A percentile compares a stretch with the other conserved stretches of the same genome.
phyloP scores from a whole-genome alignment of 2,113 vertebrate genomes.

The Urocynchramus pylzowi region DNA sequence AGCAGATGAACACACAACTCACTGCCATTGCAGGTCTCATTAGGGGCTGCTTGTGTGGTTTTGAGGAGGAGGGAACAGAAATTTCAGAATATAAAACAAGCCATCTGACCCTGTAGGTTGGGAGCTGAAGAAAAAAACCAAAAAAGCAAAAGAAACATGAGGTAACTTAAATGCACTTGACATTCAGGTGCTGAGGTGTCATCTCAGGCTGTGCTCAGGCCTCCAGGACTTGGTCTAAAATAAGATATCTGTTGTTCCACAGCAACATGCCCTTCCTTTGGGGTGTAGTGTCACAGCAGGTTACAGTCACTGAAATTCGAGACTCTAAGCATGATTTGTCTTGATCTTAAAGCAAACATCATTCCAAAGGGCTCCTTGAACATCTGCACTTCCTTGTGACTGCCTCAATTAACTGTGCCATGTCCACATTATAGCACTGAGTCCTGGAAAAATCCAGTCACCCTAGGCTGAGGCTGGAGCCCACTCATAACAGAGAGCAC shows the following conservation, averaged over 20 bases:
- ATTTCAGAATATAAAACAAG: neutral
- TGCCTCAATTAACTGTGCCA: neutral
- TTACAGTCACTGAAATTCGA: neutral
- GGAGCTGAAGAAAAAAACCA: neutral
- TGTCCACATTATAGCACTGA: neutral
- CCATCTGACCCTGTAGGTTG: neutral
- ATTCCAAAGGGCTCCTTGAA: neutral
- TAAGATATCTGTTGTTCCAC: neutral
- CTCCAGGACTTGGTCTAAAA: neutral
- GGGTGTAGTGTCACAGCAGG: neutral
- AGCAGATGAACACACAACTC: neutral
- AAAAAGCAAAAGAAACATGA: fast-evolving
- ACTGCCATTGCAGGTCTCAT: neutral
- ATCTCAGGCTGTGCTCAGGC: neutral
- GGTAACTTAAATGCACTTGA: neutral
- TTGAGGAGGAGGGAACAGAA: neutral
- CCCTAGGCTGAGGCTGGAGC: neutral
- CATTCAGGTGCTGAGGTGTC: neutral
- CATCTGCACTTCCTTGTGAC: neutral
- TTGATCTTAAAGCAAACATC: neutral
- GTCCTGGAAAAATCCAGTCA: neutral
- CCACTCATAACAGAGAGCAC: neutral
- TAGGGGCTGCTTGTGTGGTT: neutral
- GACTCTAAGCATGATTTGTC: neutral
- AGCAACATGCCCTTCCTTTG: neutral